Evolutionary conservation across 2,797 vertebrate species (phyloP).

Genomic region (Hybognathus amarus): DNA sequence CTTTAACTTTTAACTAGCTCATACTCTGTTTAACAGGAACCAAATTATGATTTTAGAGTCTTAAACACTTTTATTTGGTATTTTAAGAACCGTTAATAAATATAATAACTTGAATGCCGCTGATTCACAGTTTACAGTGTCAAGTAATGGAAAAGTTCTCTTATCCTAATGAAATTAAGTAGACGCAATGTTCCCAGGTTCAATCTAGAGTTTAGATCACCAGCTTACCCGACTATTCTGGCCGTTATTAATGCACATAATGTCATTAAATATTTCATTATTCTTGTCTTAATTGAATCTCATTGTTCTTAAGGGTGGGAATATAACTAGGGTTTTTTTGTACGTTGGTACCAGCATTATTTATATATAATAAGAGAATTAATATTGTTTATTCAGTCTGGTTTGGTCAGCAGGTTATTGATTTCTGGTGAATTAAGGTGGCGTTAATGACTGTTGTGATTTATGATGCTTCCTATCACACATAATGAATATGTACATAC

Average conservation of each 20-base stretch:
- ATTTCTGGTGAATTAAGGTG: constrained; percentile 2
- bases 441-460: constrained; percentile 5
- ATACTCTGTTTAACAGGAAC: constrained; percentile 7
- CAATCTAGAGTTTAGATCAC: too few relatives aligned
- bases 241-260: constrained; percentile 16
- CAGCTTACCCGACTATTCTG: not conserved
- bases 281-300: constrained; percentile 15
- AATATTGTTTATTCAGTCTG: not conserved
- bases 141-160: not conserved
- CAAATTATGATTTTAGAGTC: constrained; percentile 9
- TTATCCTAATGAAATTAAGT: not conserved
- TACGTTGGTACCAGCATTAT: constrained; percentile 25
- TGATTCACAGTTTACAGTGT: not conserved
- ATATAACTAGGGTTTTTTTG: constrained; percentile 4
- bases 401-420: too few relatives aligned
- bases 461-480: constrained; percentile 21
- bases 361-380: constrained; percentile 27
- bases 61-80: constrained; percentile 14
- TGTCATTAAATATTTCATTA: not conserved
- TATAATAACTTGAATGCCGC: not conserved
- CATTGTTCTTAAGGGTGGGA: constrained; percentile 23
- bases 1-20: not conserved
- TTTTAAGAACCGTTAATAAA: not conserved
- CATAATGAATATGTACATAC: constrained; percentile 20
- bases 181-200: not conserved